Evolutionary conservation across 2,888 invertebrate genomes (phyloP), one percentile per base, ranked within the genome.

Genomic region (Sphaerophoria taeniata): DNA sequence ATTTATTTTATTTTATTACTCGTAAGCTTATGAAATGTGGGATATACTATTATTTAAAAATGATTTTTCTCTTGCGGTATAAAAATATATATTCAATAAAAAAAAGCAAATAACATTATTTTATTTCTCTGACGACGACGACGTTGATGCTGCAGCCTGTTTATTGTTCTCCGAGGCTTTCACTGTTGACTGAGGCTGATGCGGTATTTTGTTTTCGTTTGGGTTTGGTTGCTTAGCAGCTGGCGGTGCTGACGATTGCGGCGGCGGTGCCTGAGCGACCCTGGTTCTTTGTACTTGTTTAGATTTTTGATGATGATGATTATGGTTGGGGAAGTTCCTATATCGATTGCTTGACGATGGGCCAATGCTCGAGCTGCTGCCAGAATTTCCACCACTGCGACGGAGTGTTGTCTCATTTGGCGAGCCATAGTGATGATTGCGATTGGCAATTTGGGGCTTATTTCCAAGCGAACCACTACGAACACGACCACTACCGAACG

Each of bases 401-500:
- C 91, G 89, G 47, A 91, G 63, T 45, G 70, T 73, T 16, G 71
- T 56, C 71, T 92, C 92, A 73, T 89, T 89, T 72, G 90, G 90
- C 33, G 89, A 87, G 51, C 90, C 90, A 86, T 91, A 90, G 79
- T 90, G 90, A 88, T 90, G 89, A 60, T 91, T 91, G 31, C 91
- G 90, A 88, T 90, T 90, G 1, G 88, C 91, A 71, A 91, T 89
- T 88, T 92, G 92, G 12, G 92, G 90, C 83, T 91, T 91, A 65
- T 92, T 91, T 67, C 92, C 92, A 84, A 91, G 78, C 1, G 92
- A 92, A 65, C 92, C 92, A 87, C 91, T 92, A 71, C 92, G 92
- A 60, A 90, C 90, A 61, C 92, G 90, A 14, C 91, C 92, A 39
- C 90, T 91, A 76, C 90, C 90, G 88, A 92, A 92, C 9, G 92